Base-by-base conservation (phyloP, 2,113 vertebrate genomes). In the Orcinus orca region DNA sequence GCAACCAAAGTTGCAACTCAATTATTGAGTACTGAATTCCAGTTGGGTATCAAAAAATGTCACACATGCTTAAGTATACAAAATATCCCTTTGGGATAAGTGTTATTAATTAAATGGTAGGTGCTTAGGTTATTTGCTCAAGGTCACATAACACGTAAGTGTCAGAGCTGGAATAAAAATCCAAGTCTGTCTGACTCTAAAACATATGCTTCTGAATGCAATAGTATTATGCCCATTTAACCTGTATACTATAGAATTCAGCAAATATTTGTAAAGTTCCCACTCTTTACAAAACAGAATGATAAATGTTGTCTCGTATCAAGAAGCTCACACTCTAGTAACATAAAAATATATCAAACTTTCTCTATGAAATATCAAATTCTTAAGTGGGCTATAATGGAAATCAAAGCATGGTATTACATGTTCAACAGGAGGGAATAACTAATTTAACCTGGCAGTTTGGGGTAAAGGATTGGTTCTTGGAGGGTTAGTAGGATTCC, bases 1-100 rank as follows among this genome's bases (percentile, higher is more conserved):
- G 96, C 63, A 95, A 79, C 53, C 33, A 94, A 89, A 93, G 79
- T 96, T 53, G 50, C 17, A 53, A 53, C 50, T 53, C 6, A 60
- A 63, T 70, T 82, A 33, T 36, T 62, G 25, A 33, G 6, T 36
- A 38, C 23, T 76, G 47, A 82, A 77, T 87, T 93, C 13, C 9
- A 68, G 38, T 4, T 1, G 2, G 9, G 4, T 79, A 14, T 20
- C 47, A 33, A 50, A 50, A 79, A 18, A 5, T 47, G 73, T 73
- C 58, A 44, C 10, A 21, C 31, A 41, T 10, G 21, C 10, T 53
- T 80, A 73, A 92, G 55, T 82, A 63, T 33, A 26, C 17, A 29
- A 47, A 53, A 73, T 73, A 80, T 77, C 5, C 18, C 63, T 82
- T 18, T 53, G 20, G 6, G 5, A 8, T 47, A 53, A 53, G 20